Conservation (phyloP, 2,888 invertebrate species). For the Polyploca ridens region DNA sequence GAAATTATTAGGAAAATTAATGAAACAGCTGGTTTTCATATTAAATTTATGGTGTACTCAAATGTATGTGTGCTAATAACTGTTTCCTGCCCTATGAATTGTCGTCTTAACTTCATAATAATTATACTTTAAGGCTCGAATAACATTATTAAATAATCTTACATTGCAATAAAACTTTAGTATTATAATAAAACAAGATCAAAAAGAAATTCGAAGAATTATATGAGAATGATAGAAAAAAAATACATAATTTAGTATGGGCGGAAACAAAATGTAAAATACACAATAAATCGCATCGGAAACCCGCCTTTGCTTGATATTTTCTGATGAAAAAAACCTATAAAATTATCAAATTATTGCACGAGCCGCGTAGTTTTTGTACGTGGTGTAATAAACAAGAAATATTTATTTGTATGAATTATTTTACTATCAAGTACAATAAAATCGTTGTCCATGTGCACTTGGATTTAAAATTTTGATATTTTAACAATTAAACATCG, state of each 20-base stretch:
- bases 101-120: constrained; percentile 3
- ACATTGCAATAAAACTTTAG: background rate
- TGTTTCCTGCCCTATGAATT: constrained; percentile 7
- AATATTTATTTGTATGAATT: constrained; percentile 67
- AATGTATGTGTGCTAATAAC: background rate
- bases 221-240: constrained; percentile 38
- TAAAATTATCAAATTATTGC: constrained; percentile 81
- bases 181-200: constrained; percentile 9
- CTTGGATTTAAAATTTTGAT: constrained; percentile 51
- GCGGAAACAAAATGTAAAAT: constrained; percentile 76
- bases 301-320: constrained; percentile 70
- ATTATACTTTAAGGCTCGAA: constrained; percentile 7
- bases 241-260: constrained; percentile 54
- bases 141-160: constrained; percentile 7
- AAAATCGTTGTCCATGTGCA: constrained; percentile 67
- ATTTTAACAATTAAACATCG: constrained; percentile 33
- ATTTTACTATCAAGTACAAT: constrained; percentile 75
- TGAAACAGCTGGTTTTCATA: background rate
- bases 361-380: constrained; percentile 59
- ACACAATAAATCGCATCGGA: constrained; percentile 66
- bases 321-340: constrained; percentile 60
- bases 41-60: constrained; percentile 1
- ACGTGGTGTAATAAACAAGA: constrained; percentile 64
- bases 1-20: background rate
- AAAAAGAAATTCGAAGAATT: constrained; percentile 29